Percentiles rank a stretch among this genome's conserved stretches.
Evolutionary conservation across 2,888 invertebrate species (phyloP).

Genomic region (Rhyacophila evoluta): DNA sequence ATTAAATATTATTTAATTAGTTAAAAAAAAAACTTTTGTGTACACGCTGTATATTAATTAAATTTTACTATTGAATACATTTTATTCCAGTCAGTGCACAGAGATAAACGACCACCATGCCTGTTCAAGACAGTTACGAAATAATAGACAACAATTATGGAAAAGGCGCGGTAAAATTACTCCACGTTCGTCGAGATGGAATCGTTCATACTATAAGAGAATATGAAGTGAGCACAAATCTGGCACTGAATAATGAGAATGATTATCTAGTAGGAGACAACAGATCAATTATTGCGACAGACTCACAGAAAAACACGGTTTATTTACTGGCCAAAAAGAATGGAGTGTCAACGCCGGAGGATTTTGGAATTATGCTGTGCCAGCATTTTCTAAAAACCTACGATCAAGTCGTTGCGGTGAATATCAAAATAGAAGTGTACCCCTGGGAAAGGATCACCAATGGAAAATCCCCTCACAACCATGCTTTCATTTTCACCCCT

Average conservation of each 20-base stretch:
- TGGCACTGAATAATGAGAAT: constrained; percentile 77
- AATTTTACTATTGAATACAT: too few species aligned
- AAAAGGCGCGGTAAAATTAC: constrained; percentile 79
- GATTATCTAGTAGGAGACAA: constrained; percentile 84
- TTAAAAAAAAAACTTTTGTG: too few species aligned
- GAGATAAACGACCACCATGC: neutral
- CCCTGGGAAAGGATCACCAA: constrained; percentile 80
- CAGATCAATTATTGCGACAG: constrained; percentile 83
- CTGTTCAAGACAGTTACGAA: constrained; percentile 67
- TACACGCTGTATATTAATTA: too few species aligned
- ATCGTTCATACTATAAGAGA: constrained; percentile 79
- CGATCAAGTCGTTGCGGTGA: constrained; percentile 78
- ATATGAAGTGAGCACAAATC: constrained; percentile 79
- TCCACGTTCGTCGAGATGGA: constrained; percentile 78
- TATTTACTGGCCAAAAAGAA: constrained; percentile 83
- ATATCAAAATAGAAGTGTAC: constrained; percentile 78
- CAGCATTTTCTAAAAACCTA: constrained; percentile 82
- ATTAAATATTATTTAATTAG: too few species aligned
- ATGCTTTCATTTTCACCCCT: constrained; percentile 81
- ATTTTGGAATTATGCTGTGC: constrained; percentile 80
- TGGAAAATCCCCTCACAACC: constrained; percentile 74
- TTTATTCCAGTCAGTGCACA: too few species aligned
- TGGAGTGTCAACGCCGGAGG: constrained; percentile 82
- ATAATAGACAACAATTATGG: constrained; percentile 78
- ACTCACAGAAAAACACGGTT: constrained; percentile 86